Base-by-base conservation (phyloP, 2,888 invertebrate species). In the Scotopteryx bipunctaria region DNA sequence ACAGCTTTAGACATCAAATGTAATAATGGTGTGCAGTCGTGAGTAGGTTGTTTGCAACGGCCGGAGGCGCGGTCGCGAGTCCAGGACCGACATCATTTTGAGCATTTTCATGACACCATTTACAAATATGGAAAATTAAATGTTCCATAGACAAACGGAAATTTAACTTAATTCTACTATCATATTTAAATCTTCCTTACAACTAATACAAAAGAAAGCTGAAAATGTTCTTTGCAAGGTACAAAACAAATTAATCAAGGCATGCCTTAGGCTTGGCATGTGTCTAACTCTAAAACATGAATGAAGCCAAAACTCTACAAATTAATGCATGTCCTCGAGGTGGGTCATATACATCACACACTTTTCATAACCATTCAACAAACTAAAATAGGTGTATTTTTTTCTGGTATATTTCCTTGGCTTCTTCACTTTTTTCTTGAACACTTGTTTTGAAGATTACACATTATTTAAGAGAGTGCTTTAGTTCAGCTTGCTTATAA, bases 181-280 rank as follows among this genome's bases (percentile, higher is more conserved):
- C 79, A 83, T 86, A 82, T 81, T 77, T 79, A 81, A 85, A 83
- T 87, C 83, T 88, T 75, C 87, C 88, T 88, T 89, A 54, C 49
- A n/a, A 60, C 80, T 86, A 84, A 47, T 43, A 53, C 47, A 53
- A 71, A 72, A 80, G 81, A 45, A 48, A 48, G 41, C 47, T 56
- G 50, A 55, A 40, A 48, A 55, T 46, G 35, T 43, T 50, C 33
- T 43, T 29, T 13, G 17, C 32, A 11, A 46, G 45, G 50, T 40
- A 46, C 47, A 40, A n/a, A n/a, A n/a, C 4, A 14, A n/a, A 36
- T 9, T 25, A 23, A 23, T 29, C 0, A 27, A 9, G 16, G 23
- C 33, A 25, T 15, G 21, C 4, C 21, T 9, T 15, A 36, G 11
- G 25, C 19, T 9, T 15, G 14, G 33, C 21, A 33, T 11, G 11